A percentile compares a stretch with the other conserved stretches of the same genome.
Evolutionary conservation across 92 coral and sea anemone genomes (phyloP).

Genomic region (Palythoa grandiflora): DNA sequence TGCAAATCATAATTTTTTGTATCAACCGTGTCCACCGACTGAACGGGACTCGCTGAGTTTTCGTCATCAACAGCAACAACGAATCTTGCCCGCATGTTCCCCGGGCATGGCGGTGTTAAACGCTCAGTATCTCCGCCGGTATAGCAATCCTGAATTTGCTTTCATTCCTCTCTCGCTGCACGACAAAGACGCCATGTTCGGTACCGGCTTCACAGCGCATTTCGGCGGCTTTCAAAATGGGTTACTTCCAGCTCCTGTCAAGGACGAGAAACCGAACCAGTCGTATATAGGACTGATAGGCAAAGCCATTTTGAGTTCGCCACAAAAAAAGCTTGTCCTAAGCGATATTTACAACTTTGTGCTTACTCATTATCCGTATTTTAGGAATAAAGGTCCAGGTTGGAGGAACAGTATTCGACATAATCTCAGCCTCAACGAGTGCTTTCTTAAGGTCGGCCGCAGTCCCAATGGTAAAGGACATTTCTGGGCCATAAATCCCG

Average conservation of each 20-base stretch:
- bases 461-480: slow-evolving; percentile 71
- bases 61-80: slow-evolving; percentile 30
- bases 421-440: slow-evolving; percentile 63
- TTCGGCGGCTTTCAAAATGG: slow-evolving; percentile 20
- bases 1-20: not conserved
- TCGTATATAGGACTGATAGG: slow-evolving; percentile 70
- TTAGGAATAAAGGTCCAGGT: slow-evolving; percentile 70
- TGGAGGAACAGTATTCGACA: slow-evolving; percentile 71
- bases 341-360: slow-evolving; percentile 70
- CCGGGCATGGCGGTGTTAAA: not conserved
- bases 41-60: not conserved
- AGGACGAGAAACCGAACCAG: slow-evolving; percentile 68
- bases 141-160: slow-evolving; percentile 28
- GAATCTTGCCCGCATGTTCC: slow-evolving; percentile 17
- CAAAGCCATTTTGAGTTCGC: slow-evolving; percentile 67
- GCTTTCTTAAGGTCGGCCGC: slow-evolving; percentile 68
- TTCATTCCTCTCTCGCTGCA: slow-evolving; percentile 26
- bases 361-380: slow-evolving; percentile 64
- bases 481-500: slow-evolving; percentile 70
- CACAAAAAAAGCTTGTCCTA: slow-evolving; percentile 61
- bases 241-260: slow-evolving; percentile 20
- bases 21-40: not conserved
- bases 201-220: not conserved
- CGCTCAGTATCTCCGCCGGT: slow-evolving; percentile 21
- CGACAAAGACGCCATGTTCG: slow-evolving; percentile 10